Evolutionary conservation across 2,797 vertebrate genomes (phyloP).

Genomic region (Falco berigora): DNA sequence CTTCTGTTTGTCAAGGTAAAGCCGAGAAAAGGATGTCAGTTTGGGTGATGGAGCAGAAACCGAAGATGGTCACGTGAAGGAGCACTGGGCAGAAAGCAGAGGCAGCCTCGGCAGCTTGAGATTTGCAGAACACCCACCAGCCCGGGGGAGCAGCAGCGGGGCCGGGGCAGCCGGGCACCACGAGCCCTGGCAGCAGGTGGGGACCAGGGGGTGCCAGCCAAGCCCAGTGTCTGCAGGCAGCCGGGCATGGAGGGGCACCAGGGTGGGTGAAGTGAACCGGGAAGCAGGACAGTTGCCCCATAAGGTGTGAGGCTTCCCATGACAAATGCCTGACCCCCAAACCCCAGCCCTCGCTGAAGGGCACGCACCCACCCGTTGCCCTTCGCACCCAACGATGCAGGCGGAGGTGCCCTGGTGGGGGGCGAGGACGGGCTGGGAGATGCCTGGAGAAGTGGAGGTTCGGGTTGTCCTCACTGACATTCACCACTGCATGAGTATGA

Average conservation of each 20-base stretch:
- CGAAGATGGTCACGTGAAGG: not conserved
- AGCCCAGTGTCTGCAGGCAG: not conserved
- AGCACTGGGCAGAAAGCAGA: not conserved
- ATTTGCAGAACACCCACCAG: not conserved
- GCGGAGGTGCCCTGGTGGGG: accelerated
- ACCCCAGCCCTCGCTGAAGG: accelerated
- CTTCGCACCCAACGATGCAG: accelerated
- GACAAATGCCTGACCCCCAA: not conserved
- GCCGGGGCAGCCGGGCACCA: not conserved
- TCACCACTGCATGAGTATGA: accelerated
- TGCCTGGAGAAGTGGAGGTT: accelerated
- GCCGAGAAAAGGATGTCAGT: accelerated
- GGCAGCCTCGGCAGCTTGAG: not conserved
- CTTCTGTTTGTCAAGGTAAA: not conserved
- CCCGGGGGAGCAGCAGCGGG: not conserved
- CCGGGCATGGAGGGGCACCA: not conserved
- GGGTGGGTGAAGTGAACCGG: not conserved
- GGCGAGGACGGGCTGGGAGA: not conserved
- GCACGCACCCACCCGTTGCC: accelerated
- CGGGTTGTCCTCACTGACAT: not conserved
- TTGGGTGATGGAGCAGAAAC: not conserved
- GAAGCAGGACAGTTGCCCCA: not conserved
- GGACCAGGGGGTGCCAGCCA: not conserved
- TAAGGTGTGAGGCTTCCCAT: accelerated
- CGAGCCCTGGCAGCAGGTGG: accelerated